Conservation (phyloP, 1,140 invertebrate genomes). For the Sesamia nonagrioides region DNA sequence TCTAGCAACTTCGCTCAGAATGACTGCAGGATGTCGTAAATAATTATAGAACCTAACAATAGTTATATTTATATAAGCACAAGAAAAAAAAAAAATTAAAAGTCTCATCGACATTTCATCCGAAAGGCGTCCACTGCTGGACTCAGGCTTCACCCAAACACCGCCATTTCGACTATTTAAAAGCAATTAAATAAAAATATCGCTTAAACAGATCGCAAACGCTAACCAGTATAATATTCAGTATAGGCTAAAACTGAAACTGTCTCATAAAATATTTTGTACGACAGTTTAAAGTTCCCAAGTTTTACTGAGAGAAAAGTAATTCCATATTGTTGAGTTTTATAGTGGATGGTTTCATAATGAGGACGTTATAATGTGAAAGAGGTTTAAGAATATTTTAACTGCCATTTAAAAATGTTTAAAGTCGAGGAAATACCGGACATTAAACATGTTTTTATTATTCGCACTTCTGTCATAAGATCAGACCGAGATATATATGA, state of each 20-base stretch:
- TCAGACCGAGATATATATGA: too few relatives aligned
- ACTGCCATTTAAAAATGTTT: slow-evolving; percentile 11
- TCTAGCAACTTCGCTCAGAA: too few relatives aligned
- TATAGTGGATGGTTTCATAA: slow-evolving; percentile 33
- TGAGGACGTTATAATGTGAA: slow-evolving; percentile 26
- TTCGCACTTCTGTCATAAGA: too few relatives aligned
- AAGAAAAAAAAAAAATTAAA: too few relatives aligned
- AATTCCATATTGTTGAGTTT: slow-evolving; percentile 39
- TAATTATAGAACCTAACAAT: too few relatives aligned
- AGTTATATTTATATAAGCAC: too few relatives aligned
- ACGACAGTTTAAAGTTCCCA: slow-evolving; percentile 20
- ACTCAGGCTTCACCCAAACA: too few relatives aligned
- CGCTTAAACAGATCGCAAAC: background rate
- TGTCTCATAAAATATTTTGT: slow-evolving; percentile 29
- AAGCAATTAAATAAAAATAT: background rate
- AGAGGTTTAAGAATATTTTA: slow-evolving; percentile 8
- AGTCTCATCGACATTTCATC: too few relatives aligned
- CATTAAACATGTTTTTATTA: background rate
- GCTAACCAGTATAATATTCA: background rate
- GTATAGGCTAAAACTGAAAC: background rate
- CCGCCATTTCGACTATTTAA: too few relatives aligned
- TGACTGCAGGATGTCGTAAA: too few relatives aligned
- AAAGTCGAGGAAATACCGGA: background rate
- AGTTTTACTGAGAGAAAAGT: slow-evolving; percentile 23
- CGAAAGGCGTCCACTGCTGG: too few relatives aligned